These are phyloP conservation scores for Hetaerina titia DNA, from an alignment of 2,888 invertebrate species.

Conservation along the genomic window DNA sequence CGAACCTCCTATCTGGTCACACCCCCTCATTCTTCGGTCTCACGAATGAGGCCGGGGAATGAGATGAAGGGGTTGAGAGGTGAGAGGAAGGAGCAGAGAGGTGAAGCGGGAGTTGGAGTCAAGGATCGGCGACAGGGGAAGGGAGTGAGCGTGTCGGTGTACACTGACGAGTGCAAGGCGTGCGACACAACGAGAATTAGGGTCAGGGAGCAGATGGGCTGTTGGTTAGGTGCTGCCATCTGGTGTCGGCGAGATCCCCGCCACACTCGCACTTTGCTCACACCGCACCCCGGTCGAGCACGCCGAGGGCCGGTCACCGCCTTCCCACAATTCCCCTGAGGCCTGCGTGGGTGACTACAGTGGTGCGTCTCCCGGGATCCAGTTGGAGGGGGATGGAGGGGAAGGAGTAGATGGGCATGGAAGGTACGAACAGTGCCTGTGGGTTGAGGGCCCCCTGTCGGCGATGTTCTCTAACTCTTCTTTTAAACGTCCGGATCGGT, in stretches of 20 bases:
- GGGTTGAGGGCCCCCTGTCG: background rate
- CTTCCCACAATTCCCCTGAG: background rate
- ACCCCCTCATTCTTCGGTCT: background rate
- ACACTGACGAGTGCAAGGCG: slow-evolving; percentile 4
- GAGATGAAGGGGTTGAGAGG: background rate
- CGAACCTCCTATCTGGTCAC: too few relatives aligned
- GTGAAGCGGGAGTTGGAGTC: background rate
- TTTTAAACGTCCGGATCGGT: slow-evolving; percentile 41
- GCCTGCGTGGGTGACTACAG: background rate
- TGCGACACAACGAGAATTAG: slow-evolving; percentile 34
- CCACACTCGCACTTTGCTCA: slow-evolving; percentile 24
- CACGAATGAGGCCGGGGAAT: background rate
- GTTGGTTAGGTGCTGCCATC: slow-evolving; percentile 52
- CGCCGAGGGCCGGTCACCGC: background rate
- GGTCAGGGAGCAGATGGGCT: slow-evolving; percentile 59
- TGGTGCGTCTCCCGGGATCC: background rate
- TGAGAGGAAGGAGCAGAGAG: background rate
- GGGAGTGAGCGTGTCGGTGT: background rate
- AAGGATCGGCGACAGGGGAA: background rate
- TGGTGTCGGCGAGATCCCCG: slow-evolving; percentile 10
- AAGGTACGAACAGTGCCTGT: background rate
- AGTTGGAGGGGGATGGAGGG: background rate
- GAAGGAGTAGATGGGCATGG: background rate
- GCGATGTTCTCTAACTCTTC: slow-evolving; percentile 22
- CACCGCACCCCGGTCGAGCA: background rate